phyloP scores from a whole-genome alignment of 2,888 invertebrate genomes.

The Aplocera efformata region DNA sequence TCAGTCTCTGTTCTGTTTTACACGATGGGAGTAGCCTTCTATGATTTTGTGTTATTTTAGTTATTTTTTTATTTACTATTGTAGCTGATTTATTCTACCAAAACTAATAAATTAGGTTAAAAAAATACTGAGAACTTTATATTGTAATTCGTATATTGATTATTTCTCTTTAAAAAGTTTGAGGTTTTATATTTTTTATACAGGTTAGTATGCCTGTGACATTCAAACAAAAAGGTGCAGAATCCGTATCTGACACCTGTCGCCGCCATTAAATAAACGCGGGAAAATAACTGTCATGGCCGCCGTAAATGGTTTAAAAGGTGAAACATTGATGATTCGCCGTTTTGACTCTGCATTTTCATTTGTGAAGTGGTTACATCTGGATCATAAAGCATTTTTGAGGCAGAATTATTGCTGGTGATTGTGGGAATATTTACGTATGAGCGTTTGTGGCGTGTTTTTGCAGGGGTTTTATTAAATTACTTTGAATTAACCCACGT shows the following conservation, averaged over 20 bases:
- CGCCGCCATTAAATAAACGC: constrained; percentile 65
- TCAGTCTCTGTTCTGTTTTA: no score
- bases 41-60: no score
- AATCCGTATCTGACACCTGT: constrained; percentile 59
- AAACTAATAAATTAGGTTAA: no score
- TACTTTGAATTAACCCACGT: no score
- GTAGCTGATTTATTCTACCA: no score
- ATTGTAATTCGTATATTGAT: no score
- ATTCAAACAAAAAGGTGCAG: constrained; percentile 6
- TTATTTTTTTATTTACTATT: no score
- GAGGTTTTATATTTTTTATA: no score
- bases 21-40: no score
- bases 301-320: constrained; percentile 52
- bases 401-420: constrained; percentile 8
- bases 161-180: no score
- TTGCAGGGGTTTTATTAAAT: no score
- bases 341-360: constrained; percentile 36
- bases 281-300: constrained; percentile 69
- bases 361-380: constrained; percentile 33
- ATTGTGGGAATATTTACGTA: constrained; percentile 13
- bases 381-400: constrained; percentile 37
- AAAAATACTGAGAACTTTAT: no score
- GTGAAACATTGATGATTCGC: constrained; percentile 48
- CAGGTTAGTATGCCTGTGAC: not conserved
- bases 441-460: not conserved